Base-by-base conservation (phyloP, 23 tunicate species). In the Halocynthia roretzi region DNA sequence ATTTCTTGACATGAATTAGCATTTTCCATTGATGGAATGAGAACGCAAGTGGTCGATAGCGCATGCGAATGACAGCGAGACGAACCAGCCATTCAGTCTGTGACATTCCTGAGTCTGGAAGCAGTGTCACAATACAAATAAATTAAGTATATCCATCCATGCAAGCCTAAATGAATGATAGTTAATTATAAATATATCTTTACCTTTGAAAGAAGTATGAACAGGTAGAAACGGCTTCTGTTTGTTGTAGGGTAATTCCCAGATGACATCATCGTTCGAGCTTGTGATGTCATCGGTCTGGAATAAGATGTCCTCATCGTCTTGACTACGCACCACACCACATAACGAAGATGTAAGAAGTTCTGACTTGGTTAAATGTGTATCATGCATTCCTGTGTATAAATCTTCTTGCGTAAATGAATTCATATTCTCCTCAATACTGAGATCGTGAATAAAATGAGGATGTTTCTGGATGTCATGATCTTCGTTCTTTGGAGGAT, bases 61-160 rank as follows among this genome's bases (percentile, higher is more conserved):
- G 70, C 70, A 65, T 65, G n/a, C 70, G 70, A 10, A 65, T 65
- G 10, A 65, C 70, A 9, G 70, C 70, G 19, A 65, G 70, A 65
- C 70, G 70, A 65, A 65, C 70, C 31, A 65, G 31, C 70, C 70
- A 65, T 65, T 65, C 70, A 5, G 19, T 65, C 31, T 40, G 22
- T 65, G 70, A 48, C 10, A 65, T 65, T 9, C 10, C 22, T 0
- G 70, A 65, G 70, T 65, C 70, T 65, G 2, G 5, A 65, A 10
- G 6, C 9, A 31, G 44, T 31, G 44, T 31, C 4, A 31, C 44
- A 31, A 31, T 31, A 31, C 44, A 15, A 65, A 15, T 20, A 65
- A 65, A 2, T 20, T 10, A 65, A 65, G 15, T 58, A n/a, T 15
- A 58, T 58, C 2, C 2, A 58, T 58, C n/a, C 15, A 58, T 58